phyloP scores from a whole-genome alignment of 2,797 vertebrate genomes.

The Muraenolepis orangiensis region DNA sequence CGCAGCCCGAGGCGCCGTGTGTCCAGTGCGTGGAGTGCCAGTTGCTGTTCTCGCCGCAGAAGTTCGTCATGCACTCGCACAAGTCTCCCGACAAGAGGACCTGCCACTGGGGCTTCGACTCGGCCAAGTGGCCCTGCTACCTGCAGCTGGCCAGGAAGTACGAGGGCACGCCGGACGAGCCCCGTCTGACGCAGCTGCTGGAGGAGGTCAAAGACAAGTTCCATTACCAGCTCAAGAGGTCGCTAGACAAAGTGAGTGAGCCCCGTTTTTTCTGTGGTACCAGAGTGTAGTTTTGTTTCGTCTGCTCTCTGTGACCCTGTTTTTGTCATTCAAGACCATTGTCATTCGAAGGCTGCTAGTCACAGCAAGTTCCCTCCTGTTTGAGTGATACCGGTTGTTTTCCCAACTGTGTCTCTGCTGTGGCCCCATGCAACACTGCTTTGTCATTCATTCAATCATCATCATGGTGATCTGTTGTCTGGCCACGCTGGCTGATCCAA shows the following conservation, averaged over 20 bases:
- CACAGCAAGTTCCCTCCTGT: neutral
- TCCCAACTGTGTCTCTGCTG: neutral
- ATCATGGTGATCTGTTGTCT: neutral
- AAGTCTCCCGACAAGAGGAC: slow-evolving; percentile 96
- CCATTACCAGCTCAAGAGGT: slow-evolving; percentile 81
- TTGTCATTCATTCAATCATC: slow-evolving; percentile 11
- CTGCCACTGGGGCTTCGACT: slow-evolving; percentile 99
- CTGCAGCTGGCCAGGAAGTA: slow-evolving; percentile 93
- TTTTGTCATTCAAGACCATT: no score
- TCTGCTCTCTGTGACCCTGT: neutral
- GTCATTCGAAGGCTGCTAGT: no score
- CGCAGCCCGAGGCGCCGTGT: slow-evolving; percentile 86
- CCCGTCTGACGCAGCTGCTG: slow-evolving; percentile 83
- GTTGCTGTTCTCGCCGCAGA: slow-evolving; percentile 93
- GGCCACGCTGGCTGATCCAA: neutral
- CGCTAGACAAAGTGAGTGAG: slow-evolving; percentile 86
- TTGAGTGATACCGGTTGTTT: neutral
- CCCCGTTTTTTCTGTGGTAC: neutral
- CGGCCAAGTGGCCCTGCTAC: slow-evolving; percentile 97
- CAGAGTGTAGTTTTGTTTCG: neutral
- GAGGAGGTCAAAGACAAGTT: slow-evolving; percentile 97
- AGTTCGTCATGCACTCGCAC: slow-evolving; percentile 98
- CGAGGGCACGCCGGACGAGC: slow-evolving; percentile 82
- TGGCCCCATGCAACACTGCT: neutral
- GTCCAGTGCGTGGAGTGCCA: slow-evolving; percentile 97